A percentile compares a stretch with the other conserved stretches of the same genome.
Conservation (phyloP, 2,888 invertebrate genomes). For the Gisinianus flammeolus region DNA sequence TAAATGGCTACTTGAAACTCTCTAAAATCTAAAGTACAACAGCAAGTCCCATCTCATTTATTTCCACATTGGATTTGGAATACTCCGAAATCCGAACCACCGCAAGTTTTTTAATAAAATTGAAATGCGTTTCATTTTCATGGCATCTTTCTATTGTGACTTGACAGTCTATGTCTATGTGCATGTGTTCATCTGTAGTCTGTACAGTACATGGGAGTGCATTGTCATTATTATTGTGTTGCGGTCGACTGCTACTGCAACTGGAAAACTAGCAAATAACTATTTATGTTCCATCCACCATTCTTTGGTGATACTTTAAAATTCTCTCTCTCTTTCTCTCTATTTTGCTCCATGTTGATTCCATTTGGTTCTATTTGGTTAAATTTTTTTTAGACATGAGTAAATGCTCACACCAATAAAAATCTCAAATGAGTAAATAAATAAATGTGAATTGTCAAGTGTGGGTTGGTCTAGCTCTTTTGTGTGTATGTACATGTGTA, state of each 20-base stretch:
- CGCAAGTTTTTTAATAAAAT: constrained; percentile 41
- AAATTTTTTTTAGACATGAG: neutral
- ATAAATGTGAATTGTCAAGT: constrained; percentile 37
- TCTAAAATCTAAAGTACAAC: neutral
- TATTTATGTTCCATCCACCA: constrained; percentile 2
- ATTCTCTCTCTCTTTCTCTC: neutral
- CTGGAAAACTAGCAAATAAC: neutral
- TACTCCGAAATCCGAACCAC: constrained; percentile 4
- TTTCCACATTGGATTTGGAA: neutral
- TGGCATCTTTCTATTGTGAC: constrained; percentile 12
- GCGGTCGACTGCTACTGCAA: constrained; percentile 20
- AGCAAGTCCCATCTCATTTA: constrained; percentile 28
- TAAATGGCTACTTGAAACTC: neutral
- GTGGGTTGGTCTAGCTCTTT: constrained; percentile 25
- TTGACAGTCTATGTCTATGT: neutral
- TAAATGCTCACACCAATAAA: constrained; percentile 27
- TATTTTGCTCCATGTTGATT: neutral
- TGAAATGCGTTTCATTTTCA: constrained; percentile 40
- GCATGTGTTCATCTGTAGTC: neutral
- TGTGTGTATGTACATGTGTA: constrained; percentile 3
- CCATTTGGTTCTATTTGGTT: neutral
- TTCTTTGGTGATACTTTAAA: constrained; percentile 1
- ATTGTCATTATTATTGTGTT: constrained; percentile 33
- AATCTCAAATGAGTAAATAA: constrained; percentile 37
- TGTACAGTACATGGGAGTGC: constrained; percentile 2